Evolutionary conservation across 2,797 vertebrate genomes (phyloP).

Genomic region (Delichon dasypus): DNA sequence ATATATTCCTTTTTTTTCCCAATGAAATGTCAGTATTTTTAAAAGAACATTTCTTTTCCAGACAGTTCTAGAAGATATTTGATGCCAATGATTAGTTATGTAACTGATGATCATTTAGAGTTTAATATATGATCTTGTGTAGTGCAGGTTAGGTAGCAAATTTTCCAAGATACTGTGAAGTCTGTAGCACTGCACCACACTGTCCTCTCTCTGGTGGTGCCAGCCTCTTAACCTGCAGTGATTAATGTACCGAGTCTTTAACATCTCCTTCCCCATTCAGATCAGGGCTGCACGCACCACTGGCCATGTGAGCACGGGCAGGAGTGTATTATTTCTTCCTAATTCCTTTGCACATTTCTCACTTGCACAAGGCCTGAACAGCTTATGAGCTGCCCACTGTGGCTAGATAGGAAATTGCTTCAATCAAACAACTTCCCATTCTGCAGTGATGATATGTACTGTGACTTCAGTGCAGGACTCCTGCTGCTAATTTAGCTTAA

Average conservation of each 20-base stretch:
- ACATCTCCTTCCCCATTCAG: not conserved
- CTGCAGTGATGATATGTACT: not conserved
- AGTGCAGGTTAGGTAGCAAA: not conserved
- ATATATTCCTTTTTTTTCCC: not conserved
- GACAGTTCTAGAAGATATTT: not conserved
- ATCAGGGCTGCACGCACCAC: not conserved
- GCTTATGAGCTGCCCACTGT: not conserved
- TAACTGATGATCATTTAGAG: not conserved
- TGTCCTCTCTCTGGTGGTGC: not conserved
- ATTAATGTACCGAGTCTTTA: not conserved
- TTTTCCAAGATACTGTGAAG: not conserved
- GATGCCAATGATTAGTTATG: not conserved
- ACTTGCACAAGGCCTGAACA: not conserved
- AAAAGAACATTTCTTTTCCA: not conserved
- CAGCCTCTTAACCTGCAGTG: not conserved
- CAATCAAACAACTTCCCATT: not conserved
- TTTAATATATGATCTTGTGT: not conserved
- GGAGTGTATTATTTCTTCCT: not conserved
- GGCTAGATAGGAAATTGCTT: constrained; percentile 1
- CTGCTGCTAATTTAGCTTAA: constrained; percentile 15
- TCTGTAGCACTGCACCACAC: not conserved
- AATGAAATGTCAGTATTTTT: not conserved
- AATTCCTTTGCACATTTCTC: not conserved
- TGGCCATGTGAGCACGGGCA: not conserved
- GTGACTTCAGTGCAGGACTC: not conserved